These are phyloP conservation scores for Orussus abietinus DNA, from an alignment of 1,140 invertebrate genomes.

Conservation along the genomic window DNA sequence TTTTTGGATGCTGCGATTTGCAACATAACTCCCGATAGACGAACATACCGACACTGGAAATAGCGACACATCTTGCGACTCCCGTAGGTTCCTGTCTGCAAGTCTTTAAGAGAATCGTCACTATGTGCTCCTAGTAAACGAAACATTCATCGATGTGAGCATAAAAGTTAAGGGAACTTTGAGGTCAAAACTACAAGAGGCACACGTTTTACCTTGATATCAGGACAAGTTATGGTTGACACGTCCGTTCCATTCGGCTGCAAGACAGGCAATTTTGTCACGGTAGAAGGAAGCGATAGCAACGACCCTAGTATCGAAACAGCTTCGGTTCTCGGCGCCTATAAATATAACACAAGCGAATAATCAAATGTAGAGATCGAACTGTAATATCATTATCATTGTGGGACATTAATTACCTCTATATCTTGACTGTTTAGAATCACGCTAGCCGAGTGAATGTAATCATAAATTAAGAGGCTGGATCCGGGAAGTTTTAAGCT, in stretches of 20 bases:
- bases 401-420: conserved; percentile 49
- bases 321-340: conserved; percentile 85
- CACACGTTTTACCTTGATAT: conserved; percentile 65
- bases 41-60: conserved; percentile 84
- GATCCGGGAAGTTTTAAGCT: conserved; percentile 85
- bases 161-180: conserved; percentile 12
- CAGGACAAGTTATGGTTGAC: conserved; percentile 67
- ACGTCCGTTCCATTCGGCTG: conserved; percentile 70
- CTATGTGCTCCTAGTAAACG: conserved; percentile 76
- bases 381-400: conserved; percentile 4
- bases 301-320: conserved; percentile 86
- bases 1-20: conserved; percentile 63
- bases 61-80: conserved; percentile 82
- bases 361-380: conserved; percentile 3
- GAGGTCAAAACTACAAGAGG: conserved; percentile 3
- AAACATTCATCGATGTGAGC: conserved; percentile 10
- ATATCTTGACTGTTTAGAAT: conserved; percentile 80
- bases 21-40: conserved; percentile 72
- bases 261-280: conserved; percentile 75
- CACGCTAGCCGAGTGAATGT: conserved; percentile 84
- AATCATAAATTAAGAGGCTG: conserved; percentile 81
- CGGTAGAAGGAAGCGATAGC: conserved; percentile 74
- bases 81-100: conserved; percentile 85
- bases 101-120: conserved; percentile 80
- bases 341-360: conserved; percentile 9